These are phyloP conservation scores for Nesoenas mayeri DNA, from an alignment of 2,113 vertebrate species.

Conservation along the genomic window DNA sequence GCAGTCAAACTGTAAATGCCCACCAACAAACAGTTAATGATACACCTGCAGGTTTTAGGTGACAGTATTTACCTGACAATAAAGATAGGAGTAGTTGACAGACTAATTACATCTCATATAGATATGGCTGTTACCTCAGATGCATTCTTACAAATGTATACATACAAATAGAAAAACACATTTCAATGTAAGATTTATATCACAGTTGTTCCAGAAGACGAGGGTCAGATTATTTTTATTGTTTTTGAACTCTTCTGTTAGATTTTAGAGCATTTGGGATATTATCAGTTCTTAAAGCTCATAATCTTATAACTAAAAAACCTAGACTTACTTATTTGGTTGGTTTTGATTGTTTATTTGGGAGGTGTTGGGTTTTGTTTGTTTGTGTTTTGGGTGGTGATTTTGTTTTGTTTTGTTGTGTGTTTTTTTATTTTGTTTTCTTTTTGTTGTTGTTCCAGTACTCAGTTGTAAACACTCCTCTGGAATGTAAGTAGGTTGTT, in stretches of 20 bases:
- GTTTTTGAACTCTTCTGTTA: neutral
- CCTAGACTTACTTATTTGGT: neutral
- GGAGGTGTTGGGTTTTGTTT: neutral
- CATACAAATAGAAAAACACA: neutral
- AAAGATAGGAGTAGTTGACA: neutral
- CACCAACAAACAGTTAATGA: neutral
- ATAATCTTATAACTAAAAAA: neutral
- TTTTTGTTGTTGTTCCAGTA: neutral
- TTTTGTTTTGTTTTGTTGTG: too few species aligned
- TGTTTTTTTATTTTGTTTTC: too few species aligned
- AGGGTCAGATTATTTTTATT: neutral
- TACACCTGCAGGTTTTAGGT: neutral
- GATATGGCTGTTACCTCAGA: neutral
- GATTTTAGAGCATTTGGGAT: neutral
- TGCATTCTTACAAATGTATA: neutral
- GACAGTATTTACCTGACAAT: neutral
- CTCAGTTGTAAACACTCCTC: neutral
- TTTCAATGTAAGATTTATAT: neutral
- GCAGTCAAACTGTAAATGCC: neutral
- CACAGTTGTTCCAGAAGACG: neutral
- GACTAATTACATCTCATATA: neutral
- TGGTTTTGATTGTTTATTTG: neutral
- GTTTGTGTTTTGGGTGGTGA: neutral
- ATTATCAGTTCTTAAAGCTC: neutral
- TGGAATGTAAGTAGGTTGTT: neutral